Conservation (phyloP, 1,140 invertebrate species). For the Drosophila gunungcola region DNA sequence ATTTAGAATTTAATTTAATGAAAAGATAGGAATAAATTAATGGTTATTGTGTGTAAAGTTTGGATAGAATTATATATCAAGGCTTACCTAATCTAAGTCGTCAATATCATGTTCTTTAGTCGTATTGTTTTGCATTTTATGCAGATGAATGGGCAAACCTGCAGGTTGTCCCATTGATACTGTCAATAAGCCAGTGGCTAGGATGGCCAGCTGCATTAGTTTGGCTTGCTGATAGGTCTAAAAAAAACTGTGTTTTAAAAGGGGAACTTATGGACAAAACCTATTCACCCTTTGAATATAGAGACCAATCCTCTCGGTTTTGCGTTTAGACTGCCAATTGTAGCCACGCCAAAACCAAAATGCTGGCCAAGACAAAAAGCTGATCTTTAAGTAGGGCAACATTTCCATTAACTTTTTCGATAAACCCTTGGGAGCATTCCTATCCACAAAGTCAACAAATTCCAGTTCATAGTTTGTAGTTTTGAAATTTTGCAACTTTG, state of each 20-base stretch:
- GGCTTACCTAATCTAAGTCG: conserved; percentile 17
- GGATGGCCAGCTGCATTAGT: conserved; percentile 60
- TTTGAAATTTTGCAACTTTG: neutral
- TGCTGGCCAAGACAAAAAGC: conserved; percentile 66
- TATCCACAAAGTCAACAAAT: conserved; percentile 57
- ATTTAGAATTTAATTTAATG: neutral
- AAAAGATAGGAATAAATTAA: neutral
- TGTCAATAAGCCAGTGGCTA: conserved; percentile 47
- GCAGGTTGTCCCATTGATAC: conserved; percentile 5
- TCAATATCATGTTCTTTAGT: neutral
- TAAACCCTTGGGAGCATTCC: conserved; percentile 59
- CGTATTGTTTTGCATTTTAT: conserved; percentile 14
- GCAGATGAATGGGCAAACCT: conserved; percentile 1
- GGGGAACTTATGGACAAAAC: too few relatives aligned
- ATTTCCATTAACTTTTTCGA: conserved; percentile 47
- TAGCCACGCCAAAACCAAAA: conserved; percentile 69
- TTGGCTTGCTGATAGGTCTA: conserved; percentile 74
- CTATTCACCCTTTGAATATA: conserved; percentile 64
- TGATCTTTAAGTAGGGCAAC: conserved; percentile 52
- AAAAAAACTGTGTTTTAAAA: neutral
- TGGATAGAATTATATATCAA: neutral
- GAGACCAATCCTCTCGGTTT: conserved; percentile 41
- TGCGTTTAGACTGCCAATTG: conserved; percentile 53
- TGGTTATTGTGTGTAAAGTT: neutral
- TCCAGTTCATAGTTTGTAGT: conserved; percentile 45